Percentiles rank a stretch among this genome's conserved stretches.
phyloP scores from a whole-genome alignment of 2,113 vertebrate genomes.

The Crotalus helleri region DNA sequence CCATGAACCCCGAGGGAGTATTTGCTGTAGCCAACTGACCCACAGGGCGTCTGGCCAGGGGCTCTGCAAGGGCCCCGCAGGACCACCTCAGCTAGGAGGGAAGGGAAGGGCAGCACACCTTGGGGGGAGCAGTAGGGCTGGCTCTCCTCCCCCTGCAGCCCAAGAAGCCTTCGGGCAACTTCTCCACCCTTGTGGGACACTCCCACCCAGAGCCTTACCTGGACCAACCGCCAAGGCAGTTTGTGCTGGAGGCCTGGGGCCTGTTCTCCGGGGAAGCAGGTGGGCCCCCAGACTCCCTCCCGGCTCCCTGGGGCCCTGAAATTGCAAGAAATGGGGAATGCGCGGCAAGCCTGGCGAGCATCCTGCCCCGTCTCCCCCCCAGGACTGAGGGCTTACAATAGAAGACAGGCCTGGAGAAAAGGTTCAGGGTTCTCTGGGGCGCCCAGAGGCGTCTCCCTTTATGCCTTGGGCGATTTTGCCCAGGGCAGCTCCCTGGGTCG shows the following conservation, averaged over 20 bases:
- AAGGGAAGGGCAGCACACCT: background rate
- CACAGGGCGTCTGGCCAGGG: background rate
- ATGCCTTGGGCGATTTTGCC: background rate
- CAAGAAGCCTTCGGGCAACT: background rate
- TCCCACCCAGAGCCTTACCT: slow-evolving; percentile 60
- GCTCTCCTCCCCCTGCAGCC: background rate
- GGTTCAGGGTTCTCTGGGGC: background rate
- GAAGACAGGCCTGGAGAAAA: background rate
- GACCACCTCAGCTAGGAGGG: background rate
- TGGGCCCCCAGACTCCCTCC: slow-evolving; percentile 49
- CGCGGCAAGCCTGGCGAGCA: background rate
- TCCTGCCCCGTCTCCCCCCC: background rate
- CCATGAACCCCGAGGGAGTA: background rate
- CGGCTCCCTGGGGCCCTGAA: slow-evolving; percentile 64
- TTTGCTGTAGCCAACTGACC: background rate
- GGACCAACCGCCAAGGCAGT: slow-evolving; percentile 69
- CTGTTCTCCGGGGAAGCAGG: slow-evolving; percentile 45
- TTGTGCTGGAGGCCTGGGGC: slow-evolving; percentile 61
- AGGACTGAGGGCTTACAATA: background rate
- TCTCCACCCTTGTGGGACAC: background rate
- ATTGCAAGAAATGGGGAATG: accelerated
- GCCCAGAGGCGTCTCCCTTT: background rate
- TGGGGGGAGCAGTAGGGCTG: background rate
- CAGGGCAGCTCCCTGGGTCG: too few relatives aligned
- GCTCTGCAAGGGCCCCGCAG: background rate